Conservation (phyloP, 2,797 vertebrate genomes). For the Lacerta bilineata region DNA sequence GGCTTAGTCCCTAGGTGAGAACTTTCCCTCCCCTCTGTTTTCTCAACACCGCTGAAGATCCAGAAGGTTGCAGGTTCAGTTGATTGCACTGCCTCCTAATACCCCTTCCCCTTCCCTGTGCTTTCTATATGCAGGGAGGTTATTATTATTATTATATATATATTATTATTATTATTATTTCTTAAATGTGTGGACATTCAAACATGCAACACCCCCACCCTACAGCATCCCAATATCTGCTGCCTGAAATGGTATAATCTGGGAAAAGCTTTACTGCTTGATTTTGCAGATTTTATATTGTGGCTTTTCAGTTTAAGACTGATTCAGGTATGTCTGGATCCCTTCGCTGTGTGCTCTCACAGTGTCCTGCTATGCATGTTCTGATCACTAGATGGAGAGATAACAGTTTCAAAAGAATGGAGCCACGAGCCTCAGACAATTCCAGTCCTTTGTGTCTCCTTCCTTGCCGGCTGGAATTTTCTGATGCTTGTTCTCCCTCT, state of each 20-base stretch:
- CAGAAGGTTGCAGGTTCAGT: not conserved
- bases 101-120: not conserved
- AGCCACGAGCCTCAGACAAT: slow-evolving; percentile 6
- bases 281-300: not conserved
- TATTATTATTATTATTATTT: too few species aligned
- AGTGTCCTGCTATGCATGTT: slow-evolving; percentile 57
- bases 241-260: not conserved
- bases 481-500: not conserved
- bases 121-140: not conserved
- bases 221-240: not conserved
- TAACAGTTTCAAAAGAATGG: slow-evolving; percentile 56
- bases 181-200: not conserved
- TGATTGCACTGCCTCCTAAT: not conserved
- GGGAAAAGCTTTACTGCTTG: not conserved
- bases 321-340: not conserved
- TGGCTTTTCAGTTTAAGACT: not conserved
- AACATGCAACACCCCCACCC: not conserved
- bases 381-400: slow-evolving; percentile 74
- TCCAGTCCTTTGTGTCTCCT: slow-evolving; percentile 25
- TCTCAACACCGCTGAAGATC: too few species aligned
- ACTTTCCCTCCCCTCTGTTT: too few species aligned
- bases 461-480: slow-evolving; percentile 3
- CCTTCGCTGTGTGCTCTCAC: not conserved
- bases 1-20: not conserved
- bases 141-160: too few species aligned